Percentiles rank a stretch among this genome's conserved stretches.
phyloP scores from a whole-genome alignment of 92 coral and sea anemone genomes.

The Palythoa caribaeorum region DNA sequence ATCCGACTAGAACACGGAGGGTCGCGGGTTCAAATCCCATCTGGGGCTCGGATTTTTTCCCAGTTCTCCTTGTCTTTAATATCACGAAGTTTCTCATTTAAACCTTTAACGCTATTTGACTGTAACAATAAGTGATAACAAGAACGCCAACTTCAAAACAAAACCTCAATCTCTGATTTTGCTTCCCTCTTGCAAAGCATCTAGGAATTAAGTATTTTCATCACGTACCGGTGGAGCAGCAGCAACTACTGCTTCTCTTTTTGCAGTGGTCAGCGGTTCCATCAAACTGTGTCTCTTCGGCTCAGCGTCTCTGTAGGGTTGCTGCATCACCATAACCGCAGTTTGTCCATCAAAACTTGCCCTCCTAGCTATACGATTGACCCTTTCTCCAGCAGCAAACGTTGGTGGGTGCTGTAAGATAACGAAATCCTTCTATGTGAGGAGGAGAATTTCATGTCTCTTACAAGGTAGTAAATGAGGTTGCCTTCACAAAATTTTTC shows the following conservation, averaged over 20 bases:
- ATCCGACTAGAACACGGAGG: too few relatives aligned
- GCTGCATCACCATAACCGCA: conserved; percentile 46
- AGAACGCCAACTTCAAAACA: too few relatives aligned
- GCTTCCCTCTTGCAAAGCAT: not conserved
- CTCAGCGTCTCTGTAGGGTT: conserved; percentile 49
- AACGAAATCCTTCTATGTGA: not conserved
- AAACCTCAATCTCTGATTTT: too few relatives aligned
- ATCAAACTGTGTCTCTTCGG: conserved; percentile 85
- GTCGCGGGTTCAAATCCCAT: too few relatives aligned
- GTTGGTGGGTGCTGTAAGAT: conserved; percentile 46
- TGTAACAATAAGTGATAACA: too few relatives aligned
- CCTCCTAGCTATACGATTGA: conserved; percentile 32
- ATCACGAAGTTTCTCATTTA: too few relatives aligned
- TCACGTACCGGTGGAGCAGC: conserved; percentile 50
- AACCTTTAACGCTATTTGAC: too few relatives aligned
- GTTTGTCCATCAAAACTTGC: conserved; percentile 45
- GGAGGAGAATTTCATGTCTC: not conserved
- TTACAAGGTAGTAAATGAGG: not conserved
- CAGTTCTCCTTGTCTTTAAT: too few relatives aligned
- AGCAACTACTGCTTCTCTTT: conserved; percentile 60
- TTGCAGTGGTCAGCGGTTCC: conserved; percentile 76
- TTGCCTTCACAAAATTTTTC: too few relatives aligned
- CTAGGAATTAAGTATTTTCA: not conserved
- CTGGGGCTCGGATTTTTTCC: too few relatives aligned
- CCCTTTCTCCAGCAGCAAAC: conserved; percentile 41